A percentile compares a stretch with the other conserved stretches of the same genome.
phyloP scores from a whole-genome alignment of 37 sponge, comb jelly and placozoan species.

The Halichondria panicea region DNA sequence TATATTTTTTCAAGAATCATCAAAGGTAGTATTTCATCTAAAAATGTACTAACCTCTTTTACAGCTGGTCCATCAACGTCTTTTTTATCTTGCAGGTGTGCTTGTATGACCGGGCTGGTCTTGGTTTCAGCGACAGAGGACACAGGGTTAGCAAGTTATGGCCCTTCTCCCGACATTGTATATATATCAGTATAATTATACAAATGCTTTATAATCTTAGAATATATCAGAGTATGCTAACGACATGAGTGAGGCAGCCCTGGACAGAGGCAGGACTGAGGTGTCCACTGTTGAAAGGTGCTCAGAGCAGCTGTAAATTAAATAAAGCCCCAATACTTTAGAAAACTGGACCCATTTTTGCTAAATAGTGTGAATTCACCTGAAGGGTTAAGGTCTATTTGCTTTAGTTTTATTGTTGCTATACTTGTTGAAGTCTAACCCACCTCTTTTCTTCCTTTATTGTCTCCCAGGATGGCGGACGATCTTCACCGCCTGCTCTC shows the following conservation, averaged over 20 bases:
- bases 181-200: neutral
- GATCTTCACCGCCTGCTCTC: constrained; percentile 48
- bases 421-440: too few relatives aligned
- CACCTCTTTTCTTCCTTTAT: neutral
- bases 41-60: too few relatives aligned
- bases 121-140: constrained; percentile 72
- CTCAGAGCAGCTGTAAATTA: too few relatives aligned
- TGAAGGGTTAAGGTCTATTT: neutral
- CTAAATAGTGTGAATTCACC: neutral
- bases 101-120: constrained; percentile 65
- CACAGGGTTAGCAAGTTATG: constrained; percentile 30
- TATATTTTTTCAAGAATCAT: too few relatives aligned
- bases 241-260: constrained; percentile 45
- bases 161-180: neutral
- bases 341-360: neutral
- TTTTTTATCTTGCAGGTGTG: too few relatives aligned
- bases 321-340: neutral
- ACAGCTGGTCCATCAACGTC: too few relatives aligned
- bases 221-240: constrained; percentile 40
- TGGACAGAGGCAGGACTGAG: constrained; percentile 31
- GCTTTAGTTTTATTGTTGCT: neutral
- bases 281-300: constrained; percentile 52
- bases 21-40: too few relatives aligned
- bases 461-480: constrained; percentile 51
- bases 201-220: constrained; percentile 26